These are phyloP conservation scores for Chrysomallon squamiferum DNA, from an alignment of 1,140 invertebrate genomes.

Conservation along the genomic window DNA sequence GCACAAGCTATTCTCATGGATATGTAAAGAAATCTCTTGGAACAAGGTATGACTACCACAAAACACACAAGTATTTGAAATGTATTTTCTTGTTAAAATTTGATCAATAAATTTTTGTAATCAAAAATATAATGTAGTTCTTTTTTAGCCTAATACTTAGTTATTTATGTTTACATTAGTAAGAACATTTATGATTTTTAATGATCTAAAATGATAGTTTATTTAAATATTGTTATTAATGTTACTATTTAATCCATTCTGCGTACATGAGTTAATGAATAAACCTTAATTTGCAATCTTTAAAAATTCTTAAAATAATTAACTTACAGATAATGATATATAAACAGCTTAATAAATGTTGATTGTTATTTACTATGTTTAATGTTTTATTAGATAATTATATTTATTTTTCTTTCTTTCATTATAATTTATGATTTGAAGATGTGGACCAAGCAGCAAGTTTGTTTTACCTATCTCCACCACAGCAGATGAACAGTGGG, in stretches of 20 bases:
- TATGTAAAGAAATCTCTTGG: constrained; percentile 46
- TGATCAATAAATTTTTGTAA: neutral
- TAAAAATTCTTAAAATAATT: too few relatives aligned
- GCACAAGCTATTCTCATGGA: constrained; percentile 20
- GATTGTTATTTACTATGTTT: neutral
- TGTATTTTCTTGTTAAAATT: neutral
- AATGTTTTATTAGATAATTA: neutral
- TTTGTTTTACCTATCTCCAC: constrained; percentile 38
- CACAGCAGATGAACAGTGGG: constrained; percentile 25
- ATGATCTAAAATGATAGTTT: too few relatives aligned
- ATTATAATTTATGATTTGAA: constrained; percentile 21
- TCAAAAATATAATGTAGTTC: neutral
- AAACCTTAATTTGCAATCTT: too few relatives aligned
- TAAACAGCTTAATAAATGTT: neutral
- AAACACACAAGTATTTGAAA: neutral
- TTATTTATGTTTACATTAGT: neutral
- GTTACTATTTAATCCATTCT: too few relatives aligned
- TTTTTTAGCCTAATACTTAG: neutral
- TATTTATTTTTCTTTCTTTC: neutral
- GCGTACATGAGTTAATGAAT: too few relatives aligned
- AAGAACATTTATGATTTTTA: too few relatives aligned
- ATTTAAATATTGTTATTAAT: too few relatives aligned
- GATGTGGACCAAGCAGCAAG: constrained; percentile 53
- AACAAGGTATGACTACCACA: constrained; percentile 33
- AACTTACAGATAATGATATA: too few relatives aligned